Base-by-base conservation (phyloP, 2,888 invertebrate genomes). In the Brachyopa scutellaris region DNA sequence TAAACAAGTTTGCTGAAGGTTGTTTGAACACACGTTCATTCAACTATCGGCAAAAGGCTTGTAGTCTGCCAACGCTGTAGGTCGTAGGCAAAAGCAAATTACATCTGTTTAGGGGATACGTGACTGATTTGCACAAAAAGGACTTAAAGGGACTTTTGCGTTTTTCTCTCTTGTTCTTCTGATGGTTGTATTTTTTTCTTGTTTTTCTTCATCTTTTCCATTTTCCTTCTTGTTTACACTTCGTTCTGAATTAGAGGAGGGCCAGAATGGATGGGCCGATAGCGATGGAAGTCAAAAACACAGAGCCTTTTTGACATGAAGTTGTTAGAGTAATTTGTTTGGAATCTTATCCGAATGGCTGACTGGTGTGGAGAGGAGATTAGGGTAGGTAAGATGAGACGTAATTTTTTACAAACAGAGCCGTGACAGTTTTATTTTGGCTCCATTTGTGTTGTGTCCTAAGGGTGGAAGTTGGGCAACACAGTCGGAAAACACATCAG, bases 21-120 rank as follows among this genome's bases (percentile, higher is more conserved):
- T 47, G 55, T n/a, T 55, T 9, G 36, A 55, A 9, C 45, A 42
- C 47, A 57, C 64, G 57, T 66, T 55, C 73, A 11, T 17, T 17
- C 51, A 55, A 64, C 45, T 62, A 45, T 26, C 6, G 45, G 19
- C 36, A 19, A 29, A 45, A 45, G 72, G 19, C 47, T 45, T 62
- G 51, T 47, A 49, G 26, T 29, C 38, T 29, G 21, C 17, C 11
- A 29, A 40, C 13, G 21, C 42, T 19, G 19, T 31, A 51, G 53
- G 57, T 73, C 53, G 47, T 69, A 51, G 51, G 57, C 42, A 64
- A 70, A 69, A 51, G 51, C 64, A 80, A 80, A 80, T 64, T 76
- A 80, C 80, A 80, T 80, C 59, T 80, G 74, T 62, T 80, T 70
- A 57, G 40, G 29, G 33, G 45, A 42, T 74, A 80, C 80, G 80